These are phyloP conservation scores for Saimiri boliviensis DNA, from an alignment of 2,113 vertebrate genomes.

Conservation along the genomic window DNA sequence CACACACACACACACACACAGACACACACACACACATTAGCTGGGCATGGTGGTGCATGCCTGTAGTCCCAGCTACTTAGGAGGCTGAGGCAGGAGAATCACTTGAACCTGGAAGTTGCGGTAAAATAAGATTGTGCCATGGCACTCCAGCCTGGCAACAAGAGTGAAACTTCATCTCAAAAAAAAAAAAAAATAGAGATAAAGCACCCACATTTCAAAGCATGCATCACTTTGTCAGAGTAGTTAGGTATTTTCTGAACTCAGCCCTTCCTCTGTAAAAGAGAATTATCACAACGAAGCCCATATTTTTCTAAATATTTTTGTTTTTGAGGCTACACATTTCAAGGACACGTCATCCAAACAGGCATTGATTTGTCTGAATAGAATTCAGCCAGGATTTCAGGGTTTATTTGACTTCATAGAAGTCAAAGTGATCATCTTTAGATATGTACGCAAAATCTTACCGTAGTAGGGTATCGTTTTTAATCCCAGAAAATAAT, in stretches of 20 bases:
- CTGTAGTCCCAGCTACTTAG: too few species aligned
- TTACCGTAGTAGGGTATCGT: background rate
- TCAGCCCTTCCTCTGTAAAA: background rate
- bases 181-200: background rate
- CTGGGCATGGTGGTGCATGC: too few species aligned
- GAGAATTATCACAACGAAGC: slow-evolving; percentile 27
- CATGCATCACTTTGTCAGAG: background rate
- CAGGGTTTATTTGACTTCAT: background rate
- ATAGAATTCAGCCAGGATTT: background rate
- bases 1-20: too few species aligned
- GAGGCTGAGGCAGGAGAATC: too few species aligned
- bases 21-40: too few species aligned
- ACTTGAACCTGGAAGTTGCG: too few species aligned
- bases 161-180: too few species aligned
- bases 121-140: too few species aligned
- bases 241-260: background rate
- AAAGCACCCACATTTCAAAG: slow-evolving; percentile 37
- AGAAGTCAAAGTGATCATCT: background rate
- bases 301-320: background rate
- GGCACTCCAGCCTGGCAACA: too few species aligned
- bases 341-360: slow-evolving; percentile 27
- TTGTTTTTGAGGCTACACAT: background rate
- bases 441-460: background rate
- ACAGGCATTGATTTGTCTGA: slow-evolving; percentile 4
- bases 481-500: background rate